Evolutionary conservation across 2,113 vertebrate genomes (phyloP).

Genomic region (Neotoma lepida): DNA sequence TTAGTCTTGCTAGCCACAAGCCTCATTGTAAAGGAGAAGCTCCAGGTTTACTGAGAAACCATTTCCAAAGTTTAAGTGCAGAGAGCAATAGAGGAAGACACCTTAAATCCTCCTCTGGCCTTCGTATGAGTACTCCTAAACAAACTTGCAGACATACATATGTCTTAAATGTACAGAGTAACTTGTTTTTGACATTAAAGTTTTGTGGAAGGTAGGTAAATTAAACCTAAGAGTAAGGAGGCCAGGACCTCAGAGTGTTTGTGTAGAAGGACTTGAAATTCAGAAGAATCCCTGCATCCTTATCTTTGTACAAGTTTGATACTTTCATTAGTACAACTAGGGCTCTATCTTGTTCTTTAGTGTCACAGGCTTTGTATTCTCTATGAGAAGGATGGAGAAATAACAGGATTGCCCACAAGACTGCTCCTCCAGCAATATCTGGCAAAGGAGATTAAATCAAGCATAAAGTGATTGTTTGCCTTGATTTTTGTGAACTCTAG

Average conservation of each 20-base stretch:
- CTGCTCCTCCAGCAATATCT: not conserved
- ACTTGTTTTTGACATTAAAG: not conserved
- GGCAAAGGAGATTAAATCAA: not conserved
- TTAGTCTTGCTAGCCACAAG: too few species aligned
- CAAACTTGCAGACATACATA: not conserved
- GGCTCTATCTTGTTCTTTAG: not conserved
- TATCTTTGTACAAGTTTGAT: not conserved
- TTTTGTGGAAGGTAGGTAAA: not conserved
- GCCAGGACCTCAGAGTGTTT: fast-evolving
- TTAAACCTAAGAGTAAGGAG: not conserved
- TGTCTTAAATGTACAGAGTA: not conserved
- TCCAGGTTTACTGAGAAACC: not conserved
- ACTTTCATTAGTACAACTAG: not conserved
- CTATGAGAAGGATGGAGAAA: not conserved
- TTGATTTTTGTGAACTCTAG: not conserved
- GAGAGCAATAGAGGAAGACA: too few species aligned
- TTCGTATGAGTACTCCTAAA: not conserved
- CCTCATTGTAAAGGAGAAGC: not conserved
- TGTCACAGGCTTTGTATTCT: not conserved
- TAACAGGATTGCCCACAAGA: not conserved
- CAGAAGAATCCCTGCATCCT: fast-evolving
- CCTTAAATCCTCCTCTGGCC: not conserved
- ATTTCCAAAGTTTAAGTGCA: not conserved
- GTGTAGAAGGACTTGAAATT: not conserved
- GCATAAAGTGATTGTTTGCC: not conserved